phyloP scores from a whole-genome alignment of 2,113 vertebrate genomes.

The Cardinalis cardinalis region DNA sequence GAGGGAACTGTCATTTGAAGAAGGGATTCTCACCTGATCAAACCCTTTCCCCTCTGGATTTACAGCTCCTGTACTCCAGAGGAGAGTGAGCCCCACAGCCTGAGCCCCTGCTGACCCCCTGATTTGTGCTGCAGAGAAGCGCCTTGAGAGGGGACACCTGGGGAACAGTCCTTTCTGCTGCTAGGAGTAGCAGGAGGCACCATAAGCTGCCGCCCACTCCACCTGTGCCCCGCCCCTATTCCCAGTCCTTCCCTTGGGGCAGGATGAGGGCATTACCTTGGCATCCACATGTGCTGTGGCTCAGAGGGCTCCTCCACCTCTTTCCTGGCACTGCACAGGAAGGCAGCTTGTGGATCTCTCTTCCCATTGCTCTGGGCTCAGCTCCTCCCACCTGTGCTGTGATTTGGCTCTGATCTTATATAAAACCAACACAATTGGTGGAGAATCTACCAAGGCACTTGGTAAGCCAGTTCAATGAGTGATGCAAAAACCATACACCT shows the following conservation, averaged over 20 bases:
- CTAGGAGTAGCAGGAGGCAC: background rate
- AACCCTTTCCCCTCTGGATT: background rate
- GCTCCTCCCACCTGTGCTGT: background rate
- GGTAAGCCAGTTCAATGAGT: background rate
- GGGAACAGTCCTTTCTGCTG: background rate
- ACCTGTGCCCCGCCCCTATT: background rate
- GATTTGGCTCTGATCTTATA: background rate
- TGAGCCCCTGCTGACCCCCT: rapidly evolving
- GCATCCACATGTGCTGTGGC: background rate
- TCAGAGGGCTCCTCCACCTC: background rate
- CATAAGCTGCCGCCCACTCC: background rate
- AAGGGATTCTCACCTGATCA: background rate
- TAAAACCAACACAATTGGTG: background rate
- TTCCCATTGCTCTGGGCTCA: background rate
- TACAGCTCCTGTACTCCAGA: background rate
- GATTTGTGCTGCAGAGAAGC: background rate
- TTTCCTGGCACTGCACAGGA: background rate
- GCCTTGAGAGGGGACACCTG: background rate
- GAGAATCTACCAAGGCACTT: background rate
- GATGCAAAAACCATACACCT: background rate
- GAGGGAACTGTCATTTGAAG: background rate
- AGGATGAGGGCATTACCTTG: background rate
- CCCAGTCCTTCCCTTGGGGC: background rate
- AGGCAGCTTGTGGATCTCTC: background rate
- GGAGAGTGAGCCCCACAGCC: background rate